Evolutionary conservation across 2,888 invertebrate species (phyloP).

Genomic region (Eremobia ochroleuca): DNA sequence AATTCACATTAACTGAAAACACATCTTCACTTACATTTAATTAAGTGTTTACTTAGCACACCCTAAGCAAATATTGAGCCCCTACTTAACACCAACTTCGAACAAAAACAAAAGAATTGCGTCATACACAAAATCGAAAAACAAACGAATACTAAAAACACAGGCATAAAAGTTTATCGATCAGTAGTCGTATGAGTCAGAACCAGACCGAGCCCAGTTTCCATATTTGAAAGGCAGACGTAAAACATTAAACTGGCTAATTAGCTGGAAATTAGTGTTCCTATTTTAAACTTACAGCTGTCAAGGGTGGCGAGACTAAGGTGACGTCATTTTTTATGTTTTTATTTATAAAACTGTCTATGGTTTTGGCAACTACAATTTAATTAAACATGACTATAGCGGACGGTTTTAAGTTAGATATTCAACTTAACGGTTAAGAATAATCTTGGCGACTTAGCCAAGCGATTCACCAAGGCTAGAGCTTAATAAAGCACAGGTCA

Average conservation of each 20-base stretch:
- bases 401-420: slow-evolving; percentile 13
- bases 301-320: slow-evolving; percentile 51
- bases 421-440: slow-evolving; percentile 13
- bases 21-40: neutral
- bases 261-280: slow-evolving; percentile 56
- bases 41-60: neutral
- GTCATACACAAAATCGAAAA: slow-evolving; percentile 53
- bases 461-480: slow-evolving; percentile 45
- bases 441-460: slow-evolving; percentile 37
- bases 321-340: slow-evolving; percentile 25
- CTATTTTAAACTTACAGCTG: slow-evolving; percentile 59
- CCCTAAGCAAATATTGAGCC: slow-evolving; percentile 26
- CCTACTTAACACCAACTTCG: slow-evolving; percentile 23
- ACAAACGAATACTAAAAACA: slow-evolving; percentile 48
- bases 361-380: neutral
- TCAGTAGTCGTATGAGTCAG: slow-evolving; percentile 79
- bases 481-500: slow-evolving; percentile 50
- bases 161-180: slow-evolving; percentile 68
- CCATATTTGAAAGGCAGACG: slow-evolving; percentile 64
- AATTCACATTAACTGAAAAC: neutral
- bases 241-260: slow-evolving; percentile 52
- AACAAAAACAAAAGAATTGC: slow-evolving; percentile 45
- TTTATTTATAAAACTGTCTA: neutral
- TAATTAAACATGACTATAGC: neutral
- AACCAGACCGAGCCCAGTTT: slow-evolving; percentile 69